Evolutionary conservation across 2,797 vertebrate species (phyloP), one percentile per base, ranked within the genome.

Genomic region (Taenioides sp.): DNA sequence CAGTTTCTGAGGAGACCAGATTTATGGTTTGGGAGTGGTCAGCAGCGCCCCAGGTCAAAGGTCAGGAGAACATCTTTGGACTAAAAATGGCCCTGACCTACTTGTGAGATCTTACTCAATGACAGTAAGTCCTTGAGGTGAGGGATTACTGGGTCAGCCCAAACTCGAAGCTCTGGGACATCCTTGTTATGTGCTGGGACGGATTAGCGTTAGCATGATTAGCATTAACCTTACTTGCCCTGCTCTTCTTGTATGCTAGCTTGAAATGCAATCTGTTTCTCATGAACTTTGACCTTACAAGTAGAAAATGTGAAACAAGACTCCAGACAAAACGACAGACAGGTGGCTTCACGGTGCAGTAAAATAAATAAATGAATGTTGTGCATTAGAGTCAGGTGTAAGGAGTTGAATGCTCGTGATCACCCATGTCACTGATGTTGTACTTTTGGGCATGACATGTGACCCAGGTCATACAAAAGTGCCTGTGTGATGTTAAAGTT

Each of bases 51-150:
- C 14, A 71, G 69, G 69, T 71, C 67, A 20, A 7, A 27, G 50
- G 64, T 25, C 71, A 76, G 59, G 31, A 17, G 73, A 74, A 73
- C 70, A 70, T 73, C 71, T 81, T 65, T 22, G 70, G 40, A 49
- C 74, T 78, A 72, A 61, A 84, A 81, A 75, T 58, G 70, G 58
- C 63, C 1, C 1, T 67, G 79, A 74, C 79, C 76, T 62, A 81
- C 58, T 83, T 82, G 12, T 12, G 16, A 70, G 47, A 25, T 69
- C 63, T 60, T 78, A 67, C 59, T 80, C 67, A 74, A 61, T 78
- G 57, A 65, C 63, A 66, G 52, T 12, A 16, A 47, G 43, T 47
- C 43, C 43, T 47, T 16, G 14, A 69, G 47, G 60, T 77, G 31
- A 72, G 5, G 10, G 18, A 49, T 69, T 34, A 54, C 57, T 69